These are phyloP conservation scores for Plebejus anna DNA, from an alignment of 2,888 invertebrate genomes.

Conservation along the genomic window DNA sequence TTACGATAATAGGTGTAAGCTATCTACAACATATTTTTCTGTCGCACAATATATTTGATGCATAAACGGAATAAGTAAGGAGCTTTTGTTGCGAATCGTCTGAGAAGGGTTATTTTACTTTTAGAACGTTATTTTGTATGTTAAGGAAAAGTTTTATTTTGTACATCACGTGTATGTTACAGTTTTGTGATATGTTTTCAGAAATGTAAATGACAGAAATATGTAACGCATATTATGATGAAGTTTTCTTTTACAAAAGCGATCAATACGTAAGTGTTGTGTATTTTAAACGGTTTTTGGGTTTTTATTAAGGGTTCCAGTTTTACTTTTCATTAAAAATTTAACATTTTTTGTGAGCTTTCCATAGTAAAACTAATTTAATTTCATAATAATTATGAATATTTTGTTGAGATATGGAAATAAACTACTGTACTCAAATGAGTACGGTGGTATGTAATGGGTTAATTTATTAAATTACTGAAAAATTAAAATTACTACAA, in stretches of 20 bases:
- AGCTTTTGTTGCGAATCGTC: constrained; percentile 15
- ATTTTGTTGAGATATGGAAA: neutral
- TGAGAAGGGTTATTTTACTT: neutral
- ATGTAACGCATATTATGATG: too few relatives aligned
- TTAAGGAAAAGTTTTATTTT: neutral
- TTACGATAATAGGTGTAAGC: constrained; percentile 22
- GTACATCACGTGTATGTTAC: neutral
- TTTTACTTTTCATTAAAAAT: too few relatives aligned
- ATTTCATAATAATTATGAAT: too few relatives aligned
- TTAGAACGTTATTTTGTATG: constrained; percentile 3
- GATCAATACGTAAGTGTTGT: too few relatives aligned
- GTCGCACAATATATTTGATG: constrained; percentile 13
- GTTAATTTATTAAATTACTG: too few relatives aligned
- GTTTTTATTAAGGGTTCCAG: too few relatives aligned
- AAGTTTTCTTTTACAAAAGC: too few relatives aligned
- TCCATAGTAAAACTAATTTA: neutral
- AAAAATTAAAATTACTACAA: too few relatives aligned
- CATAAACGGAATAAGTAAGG: constrained; percentile 7
- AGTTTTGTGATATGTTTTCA: neutral
- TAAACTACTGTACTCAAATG: neutral
- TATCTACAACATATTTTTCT: constrained; percentile 17
- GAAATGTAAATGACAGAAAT: neutral
- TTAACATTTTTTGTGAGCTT: too few relatives aligned
- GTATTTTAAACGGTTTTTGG: too few relatives aligned
- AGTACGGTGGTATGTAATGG: neutral